Evolutionary conservation across 2,113 vertebrate species (phyloP).

Genomic region (Triplophysa siluroides): DNA sequence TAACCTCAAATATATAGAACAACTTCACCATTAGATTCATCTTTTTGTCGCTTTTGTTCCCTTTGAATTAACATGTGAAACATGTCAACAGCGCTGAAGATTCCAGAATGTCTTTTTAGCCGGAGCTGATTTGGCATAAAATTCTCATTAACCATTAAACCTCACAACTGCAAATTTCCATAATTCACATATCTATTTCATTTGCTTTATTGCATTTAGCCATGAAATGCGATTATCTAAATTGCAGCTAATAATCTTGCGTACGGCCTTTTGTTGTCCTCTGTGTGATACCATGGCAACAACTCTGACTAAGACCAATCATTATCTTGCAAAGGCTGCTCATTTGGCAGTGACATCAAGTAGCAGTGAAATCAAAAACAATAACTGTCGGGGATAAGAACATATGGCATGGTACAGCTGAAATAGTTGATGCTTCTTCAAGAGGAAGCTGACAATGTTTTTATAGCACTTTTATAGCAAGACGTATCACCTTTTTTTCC

Average conservation of each 20-base stretch:
- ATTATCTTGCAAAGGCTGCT: neutral
- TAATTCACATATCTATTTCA: slow-evolving; percentile 35
- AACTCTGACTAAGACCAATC: slow-evolving; percentile 17
- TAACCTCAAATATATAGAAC: slow-evolving; percentile 29
- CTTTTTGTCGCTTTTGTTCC: slow-evolving; percentile 35
- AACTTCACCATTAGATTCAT: slow-evolving; percentile 11
- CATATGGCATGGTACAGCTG: neutral
- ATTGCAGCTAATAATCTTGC: slow-evolving; percentile 10
- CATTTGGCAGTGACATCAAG: slow-evolving; percentile 36
- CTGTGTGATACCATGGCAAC: slow-evolving; percentile 22
- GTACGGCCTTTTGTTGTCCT: slow-evolving; percentile 14
- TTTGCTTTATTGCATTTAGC: slow-evolving; percentile 36
- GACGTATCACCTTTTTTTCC: neutral
- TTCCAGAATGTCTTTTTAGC: neutral
- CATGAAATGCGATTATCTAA: slow-evolving; percentile 36
- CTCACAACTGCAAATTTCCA: slow-evolving; percentile 16
- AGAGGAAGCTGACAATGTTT: neutral
- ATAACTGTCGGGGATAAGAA: neutral
- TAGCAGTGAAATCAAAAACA: slow-evolving; percentile 19
- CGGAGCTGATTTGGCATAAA: slow-evolving; percentile 6
- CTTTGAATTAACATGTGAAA: slow-evolving; percentile 9
- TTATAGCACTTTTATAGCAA: neutral
- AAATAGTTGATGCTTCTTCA: slow-evolving; percentile 17
- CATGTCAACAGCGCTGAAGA: slow-evolving; percentile 15
- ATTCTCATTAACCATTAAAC: slow-evolving; percentile 4